These are phyloP conservation scores for Phymatocera aterrima DNA, from an alignment of 2,888 invertebrate species.

Conservation along the genomic window DNA sequence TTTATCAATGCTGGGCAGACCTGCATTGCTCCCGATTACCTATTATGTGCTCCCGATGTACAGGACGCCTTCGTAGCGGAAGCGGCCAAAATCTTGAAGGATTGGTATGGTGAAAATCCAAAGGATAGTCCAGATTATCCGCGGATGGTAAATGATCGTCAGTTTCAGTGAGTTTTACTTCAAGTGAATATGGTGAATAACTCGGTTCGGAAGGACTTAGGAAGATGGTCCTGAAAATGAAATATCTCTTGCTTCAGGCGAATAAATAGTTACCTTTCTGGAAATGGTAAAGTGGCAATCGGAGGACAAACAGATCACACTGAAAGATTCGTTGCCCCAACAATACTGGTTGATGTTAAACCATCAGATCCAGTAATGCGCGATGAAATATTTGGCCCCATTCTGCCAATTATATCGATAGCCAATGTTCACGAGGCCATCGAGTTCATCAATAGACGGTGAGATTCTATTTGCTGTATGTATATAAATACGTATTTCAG, in stretches of 20 bases:
- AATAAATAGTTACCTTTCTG: conserved; percentile 82
- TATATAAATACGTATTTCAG: too few relatives aligned
- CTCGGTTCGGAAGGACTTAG: not conserved
- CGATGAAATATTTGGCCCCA: conserved; percentile 98
- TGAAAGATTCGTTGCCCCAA: conserved; percentile 91
- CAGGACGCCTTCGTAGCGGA: conserved; percentile 83
- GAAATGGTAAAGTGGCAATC: conserved; percentile 84
- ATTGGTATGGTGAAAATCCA: conserved; percentile 90
- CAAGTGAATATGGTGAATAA: not conserved
- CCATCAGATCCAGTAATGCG: conserved; percentile 86
- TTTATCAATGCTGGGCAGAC: conserved; percentile 95
- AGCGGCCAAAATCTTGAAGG: conserved; percentile 81
- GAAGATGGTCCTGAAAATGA: not conserved
- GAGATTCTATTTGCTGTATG: conserved; percentile 59
- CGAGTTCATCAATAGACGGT: conserved; percentile 91
- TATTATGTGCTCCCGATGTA: conserved; percentile 88
- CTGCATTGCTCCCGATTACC: conserved; percentile 97
- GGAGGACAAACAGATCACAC: conserved; percentile 87
- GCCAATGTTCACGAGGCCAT: conserved; percentile 93
- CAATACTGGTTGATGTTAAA: conserved; percentile 86
- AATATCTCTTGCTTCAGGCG: conserved; percentile 71
- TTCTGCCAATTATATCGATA: conserved; percentile 92
- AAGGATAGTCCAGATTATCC: conserved; percentile 90
- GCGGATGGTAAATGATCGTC: conserved; percentile 89
- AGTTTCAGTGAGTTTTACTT: conserved; percentile 83